A percentile compares a stretch with the other conserved stretches of the same genome.
phyloP scores from a whole-genome alignment of 2,888 invertebrate species.

The Acheta domesticus region DNA sequence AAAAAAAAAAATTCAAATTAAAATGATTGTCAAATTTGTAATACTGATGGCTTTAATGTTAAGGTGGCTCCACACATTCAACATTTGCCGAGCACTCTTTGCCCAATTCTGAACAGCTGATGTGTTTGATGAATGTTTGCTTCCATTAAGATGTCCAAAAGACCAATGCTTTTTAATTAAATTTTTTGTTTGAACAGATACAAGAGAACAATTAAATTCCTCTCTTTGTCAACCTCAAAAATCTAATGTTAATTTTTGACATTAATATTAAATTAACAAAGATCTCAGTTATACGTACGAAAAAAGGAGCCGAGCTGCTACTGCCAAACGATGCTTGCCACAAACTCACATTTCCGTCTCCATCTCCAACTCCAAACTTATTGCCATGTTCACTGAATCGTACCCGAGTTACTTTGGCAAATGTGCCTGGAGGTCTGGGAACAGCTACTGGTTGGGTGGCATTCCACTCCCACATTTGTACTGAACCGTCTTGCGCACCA shows the following conservation, averaged over 20 bases:
- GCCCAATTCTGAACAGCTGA: no score
- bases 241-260: neutral
- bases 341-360: constrained; percentile 92
- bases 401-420: constrained; percentile 93
- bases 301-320: constrained; percentile 75
- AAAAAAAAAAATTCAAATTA: no score
- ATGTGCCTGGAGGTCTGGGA: constrained; percentile 89
- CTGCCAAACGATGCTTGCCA: constrained; percentile 87
- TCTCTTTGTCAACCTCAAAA: neutral
- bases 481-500: constrained; percentile 94
- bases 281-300: constrained; percentile 60
- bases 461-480: constrained; percentile 98
- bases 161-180: no score
- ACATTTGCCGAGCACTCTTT: no score
- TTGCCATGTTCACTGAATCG: constrained; percentile 95
- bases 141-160: no score
- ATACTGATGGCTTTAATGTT: no score
- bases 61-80: no score
- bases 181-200: no score
- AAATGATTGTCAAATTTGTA: no score
- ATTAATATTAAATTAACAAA: neutral
- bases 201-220: no score
- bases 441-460: constrained; percentile 86
- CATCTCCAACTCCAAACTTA: constrained; percentile 97
- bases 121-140: no score